Evolutionary conservation across 2,113 vertebrate genomes (phyloP).

Genomic region (Tyto alba): DNA sequence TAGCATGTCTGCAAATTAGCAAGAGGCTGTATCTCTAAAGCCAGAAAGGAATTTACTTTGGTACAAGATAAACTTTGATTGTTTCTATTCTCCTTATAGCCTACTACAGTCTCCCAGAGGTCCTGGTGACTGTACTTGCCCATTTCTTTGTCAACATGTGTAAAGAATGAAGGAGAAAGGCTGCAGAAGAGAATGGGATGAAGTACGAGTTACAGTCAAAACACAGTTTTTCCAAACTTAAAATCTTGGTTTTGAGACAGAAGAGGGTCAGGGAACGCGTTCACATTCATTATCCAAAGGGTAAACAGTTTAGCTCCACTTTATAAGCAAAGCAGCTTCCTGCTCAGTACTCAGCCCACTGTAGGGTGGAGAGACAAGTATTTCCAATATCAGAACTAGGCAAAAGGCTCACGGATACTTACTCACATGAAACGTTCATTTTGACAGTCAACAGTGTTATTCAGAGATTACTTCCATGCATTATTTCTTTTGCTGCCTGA

Average conservation of each 20-base stretch:
- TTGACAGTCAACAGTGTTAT: background rate
- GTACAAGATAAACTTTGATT: background rate
- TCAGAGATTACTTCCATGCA: background rate
- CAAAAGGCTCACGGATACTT: background rate
- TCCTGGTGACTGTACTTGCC: background rate
- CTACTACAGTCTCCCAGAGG: background rate
- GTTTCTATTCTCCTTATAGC: background rate
- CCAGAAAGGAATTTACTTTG: background rate
- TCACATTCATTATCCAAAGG: background rate
- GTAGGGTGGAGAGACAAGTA: background rate
- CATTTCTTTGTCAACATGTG: accelerated
- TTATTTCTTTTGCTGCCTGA: background rate
- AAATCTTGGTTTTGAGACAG: background rate
- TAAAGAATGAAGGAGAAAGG: background rate
- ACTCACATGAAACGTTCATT: background rate
- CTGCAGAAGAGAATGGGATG: background rate
- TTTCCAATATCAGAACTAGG: background rate
- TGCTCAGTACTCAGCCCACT: background rate
- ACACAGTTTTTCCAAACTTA: background rate
- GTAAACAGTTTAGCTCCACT: background rate
- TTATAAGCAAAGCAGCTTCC: background rate
- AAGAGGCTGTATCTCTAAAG: background rate
- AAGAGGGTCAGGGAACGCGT: background rate
- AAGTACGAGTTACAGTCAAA: background rate
- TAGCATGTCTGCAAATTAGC: background rate